Percentiles rank a stretch among this genome's conserved stretches.
phyloP scores from a whole-genome alignment of 2,113 vertebrate species.

The Drymodes brunneopygia region DNA sequence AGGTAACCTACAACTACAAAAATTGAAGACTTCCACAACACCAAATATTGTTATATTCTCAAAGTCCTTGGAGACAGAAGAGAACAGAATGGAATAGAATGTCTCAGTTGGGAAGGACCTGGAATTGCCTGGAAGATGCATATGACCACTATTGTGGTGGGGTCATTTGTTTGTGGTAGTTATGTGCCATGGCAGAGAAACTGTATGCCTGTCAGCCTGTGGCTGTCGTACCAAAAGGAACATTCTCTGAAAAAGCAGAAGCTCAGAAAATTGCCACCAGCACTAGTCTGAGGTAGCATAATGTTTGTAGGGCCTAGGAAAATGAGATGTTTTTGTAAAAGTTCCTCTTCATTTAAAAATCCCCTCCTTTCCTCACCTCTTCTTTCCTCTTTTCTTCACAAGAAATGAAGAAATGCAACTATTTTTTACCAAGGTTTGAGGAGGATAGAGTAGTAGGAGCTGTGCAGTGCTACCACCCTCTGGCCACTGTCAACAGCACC shows the following conservation, averaged over 20 bases:
- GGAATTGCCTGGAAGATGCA: neutral
- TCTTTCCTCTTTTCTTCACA: neutral
- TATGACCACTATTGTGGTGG: fast-evolving
- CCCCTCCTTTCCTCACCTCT: neutral
- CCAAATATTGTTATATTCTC: neutral
- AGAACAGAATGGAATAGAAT: neutral
- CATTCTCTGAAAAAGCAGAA: neutral
- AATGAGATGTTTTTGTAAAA: neutral
- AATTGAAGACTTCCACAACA: neutral
- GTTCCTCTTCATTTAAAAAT: neutral
- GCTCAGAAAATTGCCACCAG: neutral
- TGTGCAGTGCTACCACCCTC: constrained; percentile 43
- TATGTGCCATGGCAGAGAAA: neutral
- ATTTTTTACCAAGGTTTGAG: neutral
- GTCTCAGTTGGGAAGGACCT: neutral
- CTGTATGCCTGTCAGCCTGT: neutral
- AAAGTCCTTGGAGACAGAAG: neutral
- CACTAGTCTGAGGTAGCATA: neutral
- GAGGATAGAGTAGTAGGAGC: neutral
- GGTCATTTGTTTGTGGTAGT: neutral
- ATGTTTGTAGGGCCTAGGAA: neutral
- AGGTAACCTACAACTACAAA: neutral
- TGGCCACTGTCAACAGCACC: neutral
- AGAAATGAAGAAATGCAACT: neutral
- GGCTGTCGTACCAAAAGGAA: neutral